Percentiles rank a stretch among this genome's conserved stretches.
These are phyloP conservation scores for Prionace glauca DNA, from an alignment of 2,797 vertebrate species.

Conservation along the genomic window DNA sequence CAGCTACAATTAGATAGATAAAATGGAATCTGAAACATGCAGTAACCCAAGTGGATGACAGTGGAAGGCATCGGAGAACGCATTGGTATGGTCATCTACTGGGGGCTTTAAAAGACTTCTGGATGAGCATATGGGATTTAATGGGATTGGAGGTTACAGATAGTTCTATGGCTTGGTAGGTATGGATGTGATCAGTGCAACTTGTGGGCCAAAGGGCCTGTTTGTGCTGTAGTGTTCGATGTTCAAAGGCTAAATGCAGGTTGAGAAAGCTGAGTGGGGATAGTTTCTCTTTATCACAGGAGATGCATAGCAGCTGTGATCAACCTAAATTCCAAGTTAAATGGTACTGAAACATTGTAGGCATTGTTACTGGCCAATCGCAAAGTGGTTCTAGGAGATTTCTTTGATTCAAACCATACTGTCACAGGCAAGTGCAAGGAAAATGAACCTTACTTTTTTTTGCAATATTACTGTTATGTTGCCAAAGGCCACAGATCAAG, in stretches of 20 bases:
- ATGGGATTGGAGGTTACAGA: no score
- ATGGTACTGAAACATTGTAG: background rate
- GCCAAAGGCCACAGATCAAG: no score
- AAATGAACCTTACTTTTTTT: no score
- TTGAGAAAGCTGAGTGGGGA: background rate
- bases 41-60: background rate
- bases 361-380: background rate
- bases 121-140: no score
- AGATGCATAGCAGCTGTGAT: background rate
- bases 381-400: background rate
- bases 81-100: background rate
- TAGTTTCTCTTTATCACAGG: background rate
- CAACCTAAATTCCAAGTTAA: background rate
- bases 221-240: no score
- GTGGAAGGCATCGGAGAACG: background rate
- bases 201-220: no score
- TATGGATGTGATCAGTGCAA: no score
- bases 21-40: background rate
- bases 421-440: background rate
- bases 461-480: no score
- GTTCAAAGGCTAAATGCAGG: background rate
- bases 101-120: no score
- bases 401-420: background rate
- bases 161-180: no score
- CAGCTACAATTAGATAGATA: background rate